Evolutionary conservation across 2,113 vertebrate genomes (phyloP).

Genomic region (Gasterosteus aculeatus): DNA sequence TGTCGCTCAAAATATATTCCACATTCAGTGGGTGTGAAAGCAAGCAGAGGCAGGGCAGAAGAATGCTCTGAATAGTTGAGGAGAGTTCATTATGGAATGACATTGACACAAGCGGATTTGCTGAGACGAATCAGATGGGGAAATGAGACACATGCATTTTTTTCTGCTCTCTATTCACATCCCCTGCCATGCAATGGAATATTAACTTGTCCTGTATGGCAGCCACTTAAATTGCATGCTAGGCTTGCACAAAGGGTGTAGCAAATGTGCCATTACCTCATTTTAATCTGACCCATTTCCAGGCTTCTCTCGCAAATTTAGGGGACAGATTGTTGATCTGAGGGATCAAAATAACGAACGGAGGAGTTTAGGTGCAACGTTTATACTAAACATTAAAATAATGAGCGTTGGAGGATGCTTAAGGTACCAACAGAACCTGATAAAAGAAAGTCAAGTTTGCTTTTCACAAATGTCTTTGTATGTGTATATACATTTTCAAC

Average conservation of each 20-base stretch:
- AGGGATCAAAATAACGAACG: constrained; percentile 55
- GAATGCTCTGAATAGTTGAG: constrained; percentile 47
- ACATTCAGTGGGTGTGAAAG: constrained; percentile 45
- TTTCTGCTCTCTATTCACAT: constrained; percentile 46
- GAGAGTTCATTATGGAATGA: constrained; percentile 77
- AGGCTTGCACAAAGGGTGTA: constrained; percentile 68
- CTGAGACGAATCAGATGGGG: constrained; percentile 79
- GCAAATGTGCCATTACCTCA: constrained; percentile 79
- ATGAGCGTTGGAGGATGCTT: neutral
- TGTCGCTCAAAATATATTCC: constrained; percentile 49
- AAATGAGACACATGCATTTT: constrained; percentile 76
- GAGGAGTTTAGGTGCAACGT: constrained; percentile 10
- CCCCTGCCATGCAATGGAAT: constrained; percentile 74
- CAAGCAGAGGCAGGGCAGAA: constrained; percentile 40
- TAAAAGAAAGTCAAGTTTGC: neutral
- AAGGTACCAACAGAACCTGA: neutral
- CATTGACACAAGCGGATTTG: constrained; percentile 78
- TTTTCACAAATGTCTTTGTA: neutral
- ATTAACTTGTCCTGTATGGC: constrained; percentile 75
- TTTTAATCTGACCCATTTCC: constrained; percentile 78
- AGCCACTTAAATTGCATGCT: constrained; percentile 73
- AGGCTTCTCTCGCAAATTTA: constrained; percentile 57
- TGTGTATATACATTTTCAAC: too few relatives aligned
- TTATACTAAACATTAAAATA: neutral
- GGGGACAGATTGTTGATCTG: constrained; percentile 72